phyloP scores from a whole-genome alignment of 2,113 vertebrate genomes.

The Pelecanoides urinatrix region DNA sequence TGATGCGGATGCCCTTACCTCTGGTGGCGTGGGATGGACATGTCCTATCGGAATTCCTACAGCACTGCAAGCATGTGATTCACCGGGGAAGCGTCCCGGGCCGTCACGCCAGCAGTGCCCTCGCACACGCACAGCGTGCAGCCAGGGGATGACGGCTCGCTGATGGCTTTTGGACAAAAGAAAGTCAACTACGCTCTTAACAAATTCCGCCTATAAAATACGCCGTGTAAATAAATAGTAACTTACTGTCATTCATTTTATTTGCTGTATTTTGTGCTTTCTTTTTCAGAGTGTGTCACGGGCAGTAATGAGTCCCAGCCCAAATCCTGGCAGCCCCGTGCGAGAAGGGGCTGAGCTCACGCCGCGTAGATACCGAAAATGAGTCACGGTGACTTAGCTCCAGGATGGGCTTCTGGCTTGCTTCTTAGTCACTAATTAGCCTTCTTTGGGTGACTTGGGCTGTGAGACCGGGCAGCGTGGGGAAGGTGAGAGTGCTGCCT shows the following conservation, averaged over 20 bases:
- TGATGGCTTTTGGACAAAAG: not conserved
- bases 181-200: not conserved
- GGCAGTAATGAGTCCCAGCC: not conserved
- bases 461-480: accelerated
- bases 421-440: not conserved
- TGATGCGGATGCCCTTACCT: not conserved
- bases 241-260: accelerated
- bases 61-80: not conserved
- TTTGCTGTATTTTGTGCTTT: not conserved
- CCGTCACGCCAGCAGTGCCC: not conserved
- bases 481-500: not conserved
- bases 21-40: not conserved
- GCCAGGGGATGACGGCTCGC: not conserved
- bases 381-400: not conserved
- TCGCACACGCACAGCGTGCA: not conserved
- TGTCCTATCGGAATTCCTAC: not conserved
- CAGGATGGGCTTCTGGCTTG: not conserved
- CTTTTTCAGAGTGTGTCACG: not conserved
- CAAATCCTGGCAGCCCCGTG: not conserved
- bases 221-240: not conserved
- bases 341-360: not conserved
- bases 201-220: not conserved
- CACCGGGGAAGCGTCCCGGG: not conserved
- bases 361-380: not conserved
- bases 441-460: not conserved